Base-by-base conservation (phyloP, 1,140 invertebrate genomes). In the Camponotus vicinus region DNA sequence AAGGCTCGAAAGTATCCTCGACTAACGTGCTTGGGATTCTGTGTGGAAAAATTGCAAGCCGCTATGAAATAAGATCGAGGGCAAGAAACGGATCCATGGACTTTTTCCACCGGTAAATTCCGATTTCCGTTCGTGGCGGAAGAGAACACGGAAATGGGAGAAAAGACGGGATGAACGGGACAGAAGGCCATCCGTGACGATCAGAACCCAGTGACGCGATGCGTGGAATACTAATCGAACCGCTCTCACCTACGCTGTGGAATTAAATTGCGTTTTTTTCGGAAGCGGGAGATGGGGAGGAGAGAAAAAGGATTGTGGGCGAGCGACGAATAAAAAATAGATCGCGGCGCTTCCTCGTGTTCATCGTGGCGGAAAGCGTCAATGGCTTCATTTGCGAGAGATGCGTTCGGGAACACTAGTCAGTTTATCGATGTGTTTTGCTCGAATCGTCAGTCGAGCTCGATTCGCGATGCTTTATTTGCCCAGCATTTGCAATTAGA, bases 181-280 rank as follows among this genome's bases (percentile, higher is more conserved):
- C 40, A 34, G 55, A 34, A 49, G 49, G 49, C 67, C 45, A 37
- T 73, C 34, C 34, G 77, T 61, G 73, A 83, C 52, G 84, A 86
- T 76, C 84, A 27, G 55, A 34, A 49, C 57, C 49, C 66, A 27
- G 45, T 61, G 71, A 78, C 27, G 27, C 63, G 18, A 86, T 34
- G 71, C 42, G 32, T 70, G 37, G 88, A 87, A 90, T 90, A 89
- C 89, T 84, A 89, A 90, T 87, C 79, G n/a, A 9, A 11, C 45
- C 15, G 66, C 66, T 61, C 57, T 59, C 85, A 63, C 34, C 85
- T 83, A 66, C 27, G 37, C 52, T 21, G 42, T 11, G 21, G 49
- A 76, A 89, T 84, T 73, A 87, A 84, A 69, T 70, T 84, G 55
- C 69, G 34, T 59, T 86, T 86, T 86, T 13, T n/a, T 49, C 15